Base-by-base conservation (phyloP, 2,113 vertebrate genomes). In the Cyrtonyx montezumae region DNA sequence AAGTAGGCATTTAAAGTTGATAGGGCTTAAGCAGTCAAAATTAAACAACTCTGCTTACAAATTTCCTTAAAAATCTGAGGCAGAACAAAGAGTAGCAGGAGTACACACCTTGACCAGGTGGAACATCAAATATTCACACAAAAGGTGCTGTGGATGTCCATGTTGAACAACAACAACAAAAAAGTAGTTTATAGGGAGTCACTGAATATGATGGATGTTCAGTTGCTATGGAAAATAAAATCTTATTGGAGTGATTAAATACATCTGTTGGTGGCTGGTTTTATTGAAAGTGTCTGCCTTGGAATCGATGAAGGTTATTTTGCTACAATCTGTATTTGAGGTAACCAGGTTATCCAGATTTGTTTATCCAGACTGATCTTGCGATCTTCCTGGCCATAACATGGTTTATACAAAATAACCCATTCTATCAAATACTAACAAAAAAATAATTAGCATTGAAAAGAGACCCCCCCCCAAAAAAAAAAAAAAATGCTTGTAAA, bases 201-300 rank as follows among this genome's bases (percentile, higher is more conserved):
- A 80, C 45, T 84, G 62, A 30, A 79, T 59, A 9, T 73, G 74
- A 80, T 81, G 80, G 56, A 75, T 68, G 58, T 81, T 88, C 2
- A 0, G 80, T 79, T 93, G 69, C 53, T 55, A 84, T 19, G 61
- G 67, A 89, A 95, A 94, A 96, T 79, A 28, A 93, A 88, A 84
- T 84, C 32, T 69, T 84, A 73, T 32, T 56, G 73, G 79, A 42
- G 37, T 81, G 83, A 92, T 93, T 84, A 91, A 88, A 86, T 62
- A 73, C 21, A 7, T 66, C 42, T 82, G 23, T 62, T 13, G 18
- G 40, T 79, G 75, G 14, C 43, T 86, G 28, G 20, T 65, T 95
- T 81, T 89, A 81, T 73, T 92, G 77, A 87, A 94, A 92, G 88
- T 46, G 8, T 55, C 75, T 88, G 48, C 58, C 26, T 86, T 88